Evolutionary conservation across 2,888 invertebrate genomes (phyloP), one percentile per base, ranked within the genome.

Genomic region (Pyralis farinalis): DNA sequence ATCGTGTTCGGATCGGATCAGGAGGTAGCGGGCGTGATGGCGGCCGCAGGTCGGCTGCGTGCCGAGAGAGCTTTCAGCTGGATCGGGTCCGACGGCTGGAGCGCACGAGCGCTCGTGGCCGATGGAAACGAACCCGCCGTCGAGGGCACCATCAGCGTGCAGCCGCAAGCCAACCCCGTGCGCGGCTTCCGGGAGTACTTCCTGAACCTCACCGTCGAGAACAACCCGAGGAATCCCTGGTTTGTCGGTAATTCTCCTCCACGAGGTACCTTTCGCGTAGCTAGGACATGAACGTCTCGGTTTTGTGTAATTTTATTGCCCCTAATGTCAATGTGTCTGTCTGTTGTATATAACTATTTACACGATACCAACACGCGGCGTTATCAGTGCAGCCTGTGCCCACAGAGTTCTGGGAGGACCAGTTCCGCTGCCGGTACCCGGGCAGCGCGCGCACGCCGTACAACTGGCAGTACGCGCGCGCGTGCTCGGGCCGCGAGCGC

Each of bases 21-120:
- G 85, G 98, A 98, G 87, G 98, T 98, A 33, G 97, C 97, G 0
- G 97, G 96, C 37, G 93, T 98, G 57, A 98, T 98, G 98, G 91
- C 94, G 52, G 98, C 98, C 0, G 96, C 97, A 10, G 90, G 94
- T 39, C 91, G 97, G 22, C 92, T 93, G 58, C 95, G 96, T 69
- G 96, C 95, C 27, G 95, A 97, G 0, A 95, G 94, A 29, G 91
- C 93, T 37, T 98, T 98, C 82, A 94, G 96, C 34, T 98, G 98
- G 98, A 97, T 98, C 39, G 98, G 98, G 1, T 97, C 97, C 22
- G 98, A 98, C 75, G 98, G 98, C 1, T 98, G 98, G 98, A 95
- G 96, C 63, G 97, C 97, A 11, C 90, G 98, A 39, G 93, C 94
- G 46, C 90, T 96, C 40, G 97, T 97, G 16, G 94, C 94, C 1